phyloP scores from a whole-genome alignment of 2,113 vertebrate genomes.

The Crotophaga sulcirostris region DNA sequence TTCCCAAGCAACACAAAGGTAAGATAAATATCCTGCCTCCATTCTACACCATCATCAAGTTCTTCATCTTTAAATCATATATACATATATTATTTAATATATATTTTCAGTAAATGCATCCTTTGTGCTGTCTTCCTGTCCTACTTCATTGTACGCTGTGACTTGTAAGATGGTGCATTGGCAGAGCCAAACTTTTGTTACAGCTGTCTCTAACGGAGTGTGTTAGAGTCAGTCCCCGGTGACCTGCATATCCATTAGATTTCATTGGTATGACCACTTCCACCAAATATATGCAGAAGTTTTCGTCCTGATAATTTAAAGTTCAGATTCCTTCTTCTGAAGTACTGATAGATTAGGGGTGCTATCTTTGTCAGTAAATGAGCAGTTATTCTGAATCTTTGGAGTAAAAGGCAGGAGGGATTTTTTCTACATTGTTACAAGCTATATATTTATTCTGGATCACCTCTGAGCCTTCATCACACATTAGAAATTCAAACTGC shows the following conservation, averaged over 20 bases:
- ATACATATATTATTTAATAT: not conserved
- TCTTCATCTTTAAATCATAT: not conserved
- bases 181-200: not conserved
- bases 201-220: not conserved
- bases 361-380: not conserved
- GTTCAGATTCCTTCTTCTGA: not conserved
- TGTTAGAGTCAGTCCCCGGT: not conserved
- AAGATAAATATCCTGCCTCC: not conserved
- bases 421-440: not conserved
- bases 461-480: not conserved
- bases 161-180: not conserved
- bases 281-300: not conserved
- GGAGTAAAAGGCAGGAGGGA: not conserved
- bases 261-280: not conserved
- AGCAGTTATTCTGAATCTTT: not conserved
- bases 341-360: not conserved
- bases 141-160: not conserved
- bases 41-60: not conserved
- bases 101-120: not conserved
- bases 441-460: not conserved
- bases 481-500: not conserved
- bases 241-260: not conserved
- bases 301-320: not conserved
- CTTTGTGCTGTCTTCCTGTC: not conserved
- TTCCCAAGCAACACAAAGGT: not conserved